These are phyloP conservation scores for Benthosema pterotum DNA, from an alignment of 2,797 vertebrate genomes.

Conservation along the genomic window DNA sequence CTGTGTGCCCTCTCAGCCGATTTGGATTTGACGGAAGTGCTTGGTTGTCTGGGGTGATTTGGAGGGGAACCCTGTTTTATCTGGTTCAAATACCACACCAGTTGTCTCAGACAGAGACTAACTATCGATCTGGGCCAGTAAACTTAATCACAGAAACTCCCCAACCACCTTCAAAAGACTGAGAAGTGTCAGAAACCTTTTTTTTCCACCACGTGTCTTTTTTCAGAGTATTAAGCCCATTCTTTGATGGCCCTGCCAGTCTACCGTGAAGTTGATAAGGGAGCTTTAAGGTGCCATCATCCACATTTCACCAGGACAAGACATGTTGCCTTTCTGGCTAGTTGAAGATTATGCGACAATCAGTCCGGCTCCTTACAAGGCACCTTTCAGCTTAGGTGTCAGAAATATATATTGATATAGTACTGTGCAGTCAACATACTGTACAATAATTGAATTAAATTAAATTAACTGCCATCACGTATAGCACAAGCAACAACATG, in stretches of 20 bases:
- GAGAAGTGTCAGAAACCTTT: constrained; percentile 77
- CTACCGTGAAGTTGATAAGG: constrained; percentile 55
- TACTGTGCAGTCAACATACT: no score
- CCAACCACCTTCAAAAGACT: constrained; percentile 73
- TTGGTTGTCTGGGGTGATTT: constrained; percentile 78
- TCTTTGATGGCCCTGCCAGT: constrained; percentile 57
- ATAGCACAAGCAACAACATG: no score
- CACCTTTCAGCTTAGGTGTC: constrained; percentile 12
- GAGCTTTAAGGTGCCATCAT: constrained; percentile 51
- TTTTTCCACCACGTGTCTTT: not conserved
- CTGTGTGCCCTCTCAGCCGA: constrained; percentile 76
- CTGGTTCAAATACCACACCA: constrained; percentile 84
- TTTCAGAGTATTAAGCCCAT: constrained; percentile 68
- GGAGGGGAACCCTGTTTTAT: constrained; percentile 81
- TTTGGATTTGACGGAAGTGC: constrained; percentile 75
- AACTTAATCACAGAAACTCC: constrained; percentile 78
- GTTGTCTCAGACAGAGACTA: constrained; percentile 80
- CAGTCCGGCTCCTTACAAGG: constrained; percentile 18
- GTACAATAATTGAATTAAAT: no score
- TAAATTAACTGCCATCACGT: no score
- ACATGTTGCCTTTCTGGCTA: constrained; percentile 18
- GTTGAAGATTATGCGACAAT: constrained; percentile 39
- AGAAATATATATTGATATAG: not conserved
- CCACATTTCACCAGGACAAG: constrained; percentile 40
- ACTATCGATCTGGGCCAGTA: constrained; percentile 82